Base-by-base conservation (phyloP, 2,113 vertebrate species). In the Nothocercus julius region DNA sequence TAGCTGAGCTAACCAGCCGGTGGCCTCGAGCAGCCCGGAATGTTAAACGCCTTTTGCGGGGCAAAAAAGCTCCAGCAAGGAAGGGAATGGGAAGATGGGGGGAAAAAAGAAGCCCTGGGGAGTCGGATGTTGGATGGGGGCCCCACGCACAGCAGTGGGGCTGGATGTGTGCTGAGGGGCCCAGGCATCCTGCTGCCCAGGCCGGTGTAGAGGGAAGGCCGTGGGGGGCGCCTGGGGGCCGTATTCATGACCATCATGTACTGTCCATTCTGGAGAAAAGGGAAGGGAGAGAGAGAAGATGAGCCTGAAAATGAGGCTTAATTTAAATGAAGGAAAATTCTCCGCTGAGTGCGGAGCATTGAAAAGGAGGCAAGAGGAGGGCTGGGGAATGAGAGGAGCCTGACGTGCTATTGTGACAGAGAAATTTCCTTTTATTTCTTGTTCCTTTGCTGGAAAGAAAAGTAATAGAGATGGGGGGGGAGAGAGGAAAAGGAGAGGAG, bases 311-410 rank as follows among this genome's bases (percentile, higher is more conserved):
- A 97, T 93, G 90, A 98, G 83, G 92, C 97, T 97, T 98, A 97
- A 97, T 97, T 98, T 97, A 97, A 98, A 97, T 97, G 96, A 97
- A 97, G 97, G 88, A 87, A 96, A 97, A 97, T 98, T 97, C 94
- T 95, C 95, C 1, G 79, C 96, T 94, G 94, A 97, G 97, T 95
- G 92, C 94, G 90, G 91, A 97, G 97, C 96, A 95, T 96, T 91
- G 95, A 91, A 96, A 96, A 85, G 96, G 97, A 97, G 93, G 95
- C 89, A 93, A 95, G 92, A 89, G 78, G 76, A 56, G 78, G 82
- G 76, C 93, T 93, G 95, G 72, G 49, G 96, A 92, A 92, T 90
- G 93, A 93, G 95, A 95, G 92, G 89, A 93, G 90, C 80, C 95
- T 96, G 76, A 62, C 84, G 32, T 5, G 21, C 87, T 89, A 87